Evolutionary conservation across 1,140 invertebrate species (phyloP), one percentile per base, ranked within the genome.

Genomic region (Oppia nitens): DNA sequence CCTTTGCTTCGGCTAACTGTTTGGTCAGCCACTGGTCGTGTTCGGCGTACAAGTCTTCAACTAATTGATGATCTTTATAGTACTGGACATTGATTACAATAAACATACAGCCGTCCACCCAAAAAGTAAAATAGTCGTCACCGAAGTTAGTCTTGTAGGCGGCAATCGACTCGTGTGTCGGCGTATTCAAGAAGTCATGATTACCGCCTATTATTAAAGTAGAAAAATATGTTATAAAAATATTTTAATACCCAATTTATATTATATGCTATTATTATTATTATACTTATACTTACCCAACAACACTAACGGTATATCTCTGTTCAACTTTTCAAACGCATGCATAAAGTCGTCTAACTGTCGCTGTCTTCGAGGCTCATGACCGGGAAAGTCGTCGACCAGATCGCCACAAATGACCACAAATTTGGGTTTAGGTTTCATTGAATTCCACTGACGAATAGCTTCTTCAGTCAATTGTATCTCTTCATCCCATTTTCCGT

Each of bases 121-220:
- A 76, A 64, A 79, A 79, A 0, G 69, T 71, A 64, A 77, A 79
- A 62, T 69, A 78, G 66, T 79, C 78, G 63, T 76, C 73, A n/a
- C 78, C 77, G 67, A 76, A 79, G 27, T 67, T 63, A 2, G 68
- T 56, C 21, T 67, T 64, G 59, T 76, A 78, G 27, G 57, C 55
- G 49, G 66, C 50, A 27, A 79, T 63, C 9, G 69, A 67, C 53
- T 71, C 57, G 4, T 53, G 48, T 17, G 74, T 76, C 28, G 78
- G 78, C 6, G 59, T 64, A 60, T 79, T 68, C 1, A 77, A 76
- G 11, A 79, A 65, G 64, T 79, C 78, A 65, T 79, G 78, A 66
- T 79, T 79, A 2, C 78, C 78, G 64, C 77, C 77, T 40, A 40
- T n/a, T n/a, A n/a, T n/a, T n/a, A n/a, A n/a, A n/a, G n/a, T n/a